Evolutionary conservation across 2,888 invertebrate genomes (phyloP), one percentile per base, ranked within the genome.

Genomic region (Zaprionus obscuricornis): DNA sequence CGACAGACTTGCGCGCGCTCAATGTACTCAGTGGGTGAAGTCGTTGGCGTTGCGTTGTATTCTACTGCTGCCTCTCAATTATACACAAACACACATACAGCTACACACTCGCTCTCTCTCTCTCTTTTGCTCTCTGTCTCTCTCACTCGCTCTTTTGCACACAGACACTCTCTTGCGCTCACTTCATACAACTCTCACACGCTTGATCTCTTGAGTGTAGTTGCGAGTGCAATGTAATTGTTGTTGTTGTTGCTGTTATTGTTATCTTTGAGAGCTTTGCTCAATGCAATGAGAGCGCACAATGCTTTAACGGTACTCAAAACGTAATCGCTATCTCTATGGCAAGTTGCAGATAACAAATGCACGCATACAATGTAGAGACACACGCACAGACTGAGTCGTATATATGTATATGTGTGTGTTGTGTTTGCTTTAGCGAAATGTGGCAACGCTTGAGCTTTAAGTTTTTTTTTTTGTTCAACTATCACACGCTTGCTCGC

Each of bases 271-370:
- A 39, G 49, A 66, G 72, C 72, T 70, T 68, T 73, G 56, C 56
- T 67, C 45, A 60, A 49, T 72, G 66, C 77, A 70, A 69, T 76
- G 81, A 49, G 54, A 57, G 74, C 59, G 76, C 59, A n/a, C n/a
- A 66, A 55, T 56, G 54, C 52, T 52, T 62, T 74, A 74, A 74
- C 74, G 74, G 73, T 70, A 73, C 73, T 74, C 75, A 52, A 51
- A 45, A 56, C 47, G 66, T 66, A 39, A 69, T 63, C 75, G 71
- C 67, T 74, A 71, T 75, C 75, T 71, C 65, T 74, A 67, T 65
- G 51, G 64, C 69, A 47, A 36, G n/a, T 31, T 40, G 40, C 47
- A 55, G 70, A 70, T 70, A 70, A 70, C 57, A 58, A 52, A 10
- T 18, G 37, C 24, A 43, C 52, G 27, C 13, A 39, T 11, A 29